Base-by-base conservation (phyloP, 2,888 invertebrate genomes). In the Autographa gamma region DNA sequence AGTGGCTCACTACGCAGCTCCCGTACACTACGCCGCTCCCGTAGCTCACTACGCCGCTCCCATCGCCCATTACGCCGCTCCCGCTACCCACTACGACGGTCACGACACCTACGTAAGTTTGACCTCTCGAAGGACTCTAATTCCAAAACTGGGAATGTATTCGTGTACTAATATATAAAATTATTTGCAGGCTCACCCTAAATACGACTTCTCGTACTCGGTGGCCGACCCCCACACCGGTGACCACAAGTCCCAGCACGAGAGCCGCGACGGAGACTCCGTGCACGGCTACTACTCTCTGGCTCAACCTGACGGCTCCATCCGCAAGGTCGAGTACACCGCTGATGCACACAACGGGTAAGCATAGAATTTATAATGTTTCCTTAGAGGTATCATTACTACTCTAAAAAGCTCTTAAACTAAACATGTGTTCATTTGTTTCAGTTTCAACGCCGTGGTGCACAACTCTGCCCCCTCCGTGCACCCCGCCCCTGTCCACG, bases 201-300 rank as follows among this genome's bases (percentile, higher is more conserved):
- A 92, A 88, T 94, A 93, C 86, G 92, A 94, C 87, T 96, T 90
- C 87, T 89, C 93, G 14, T 96, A 96, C 91, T 96, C 96, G 77
- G 96, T 96, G 73, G 89, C 94, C 34, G 96, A 96, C 90, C 94
- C 94, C 9, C 96, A 96, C 86, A 96, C 96, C 79, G 96, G 96
- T n/a, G 96, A 96, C 91, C 95, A 96, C 90, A 96, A 96, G 88
- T 91, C 92, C 66, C 96, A 96, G 90, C 95, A 96, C 85, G 96
- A 96, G 88, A 88, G 87, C 85, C 92, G 94, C 85, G 96, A 96
- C 80, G 96, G 96, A 34, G 96, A 96, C 85, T 90, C 92, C 63
- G 97, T 97, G 62, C 96, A 96, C 86, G 97, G 97, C 60, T 96
- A 96, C 88, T 97, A 97, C 91, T 95, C 95, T n/a, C 90, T 96